Evolutionary conservation across 2,113 vertebrate species (phyloP), one percentile per base, ranked within the genome.

Genomic region (Leucopsar rothschildi): DNA sequence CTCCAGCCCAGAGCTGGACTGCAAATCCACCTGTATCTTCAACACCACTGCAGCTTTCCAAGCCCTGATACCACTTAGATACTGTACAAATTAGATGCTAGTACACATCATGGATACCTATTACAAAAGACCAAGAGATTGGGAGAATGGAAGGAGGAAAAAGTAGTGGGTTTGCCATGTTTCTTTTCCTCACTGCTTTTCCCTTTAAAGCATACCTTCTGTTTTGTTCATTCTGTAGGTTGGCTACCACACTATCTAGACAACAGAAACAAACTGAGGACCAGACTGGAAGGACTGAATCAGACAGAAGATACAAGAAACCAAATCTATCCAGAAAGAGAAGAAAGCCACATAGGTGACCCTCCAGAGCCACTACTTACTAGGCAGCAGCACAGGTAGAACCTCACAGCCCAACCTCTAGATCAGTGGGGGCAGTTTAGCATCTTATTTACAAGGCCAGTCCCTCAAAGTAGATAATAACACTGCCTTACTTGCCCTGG

Each of bases 271-370:
- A 37, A 75, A 2, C 10, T 25, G 44, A 88, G 40, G 13, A 72
- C 12, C 17, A 57, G 31, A 31, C 33, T 53, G 3, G 35, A 76
- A 49, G 15, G 22, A 55, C 20, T 52, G 31, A 55, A 69, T 7
- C 5, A 4, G 19, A 22, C 7, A 76, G 10, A 45, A 59, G 27
- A 35, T 4, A 33, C 4, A 55, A 79, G 9, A 57, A 28, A 56
- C 39, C 14, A 11, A 37, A 49, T 8, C 21, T 42, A 40, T 1
- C 15, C 66, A 70, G 25, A 80, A 12, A 75, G 6, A 80, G 91
- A 61, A 86, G 24, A 11, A 90, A 86, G 12, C 9, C 40, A 12
- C 6, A 7, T 0, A 1, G 0, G 0, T 25, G 19, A 35, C 24
- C 18, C 39, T 68, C 24, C 31, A 63, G 27, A 93, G 19, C 10